Evolutionary conservation across 1,140 invertebrate genomes (phyloP).

Genomic region (Drosophila auraria): DNA sequence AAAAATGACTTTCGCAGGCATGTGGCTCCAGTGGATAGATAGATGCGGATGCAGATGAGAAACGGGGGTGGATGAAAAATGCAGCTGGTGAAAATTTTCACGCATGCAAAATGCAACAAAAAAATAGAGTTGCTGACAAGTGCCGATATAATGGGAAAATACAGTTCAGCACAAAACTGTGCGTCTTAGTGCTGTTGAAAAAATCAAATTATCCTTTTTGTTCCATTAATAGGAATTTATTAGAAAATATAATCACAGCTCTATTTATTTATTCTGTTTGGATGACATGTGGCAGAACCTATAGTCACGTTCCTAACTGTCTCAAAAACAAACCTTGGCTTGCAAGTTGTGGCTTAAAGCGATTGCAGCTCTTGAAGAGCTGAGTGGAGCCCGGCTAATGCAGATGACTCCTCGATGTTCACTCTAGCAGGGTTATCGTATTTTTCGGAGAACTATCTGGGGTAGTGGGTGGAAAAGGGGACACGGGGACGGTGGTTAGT

Average conservation of each 20-base stretch:
- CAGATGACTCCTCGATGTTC: constrained; percentile 43
- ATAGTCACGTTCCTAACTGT: neutral
- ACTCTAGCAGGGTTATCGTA: constrained; percentile 36
- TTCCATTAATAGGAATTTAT: too few species aligned
- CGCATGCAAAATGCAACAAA: constrained; percentile 42
- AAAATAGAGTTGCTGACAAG: constrained; percentile 19
- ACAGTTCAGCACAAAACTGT: neutral
- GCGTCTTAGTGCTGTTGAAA: too few species aligned
- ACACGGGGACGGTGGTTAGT: constrained; percentile 12
- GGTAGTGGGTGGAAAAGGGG: neutral
- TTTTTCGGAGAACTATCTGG: constrained; percentile 12
- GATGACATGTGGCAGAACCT: too few species aligned
- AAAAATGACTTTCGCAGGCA: constrained; percentile 57
- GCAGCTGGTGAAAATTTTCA: constrained; percentile 38
- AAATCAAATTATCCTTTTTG: neutral
- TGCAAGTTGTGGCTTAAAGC: constrained; percentile 38
- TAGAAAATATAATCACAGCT: neutral
- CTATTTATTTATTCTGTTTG: neutral
- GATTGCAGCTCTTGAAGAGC: constrained; percentile 34
- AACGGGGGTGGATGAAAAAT: constrained; percentile 47
- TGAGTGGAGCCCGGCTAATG: constrained; percentile 30
- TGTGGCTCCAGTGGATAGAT: constrained; percentile 28
- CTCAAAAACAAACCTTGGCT: neutral
- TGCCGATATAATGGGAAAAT: constrained; percentile 31
- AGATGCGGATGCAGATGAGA: constrained; percentile 9